These are phyloP conservation scores for Agriotes lineatus DNA, from an alignment of 2,888 invertebrate genomes.

Conservation along the genomic window DNA sequence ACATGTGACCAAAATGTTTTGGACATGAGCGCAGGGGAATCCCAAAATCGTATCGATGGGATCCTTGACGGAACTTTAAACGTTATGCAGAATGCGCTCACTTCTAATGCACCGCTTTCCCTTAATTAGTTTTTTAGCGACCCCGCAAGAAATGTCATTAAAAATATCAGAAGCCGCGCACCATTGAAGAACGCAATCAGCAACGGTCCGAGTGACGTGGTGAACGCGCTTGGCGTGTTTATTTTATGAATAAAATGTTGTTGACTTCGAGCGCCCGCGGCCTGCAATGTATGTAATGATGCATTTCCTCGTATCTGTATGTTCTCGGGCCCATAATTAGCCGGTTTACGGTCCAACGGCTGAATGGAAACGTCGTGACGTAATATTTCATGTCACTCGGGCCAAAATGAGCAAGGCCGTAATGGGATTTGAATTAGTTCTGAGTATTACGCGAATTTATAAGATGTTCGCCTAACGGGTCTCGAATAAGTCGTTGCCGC, in stretches of 20 bases:
- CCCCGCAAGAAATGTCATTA: conserved; percentile 1
- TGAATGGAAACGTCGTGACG: conserved; percentile 13
- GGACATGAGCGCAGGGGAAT: too few species aligned
- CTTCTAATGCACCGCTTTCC: conserved; percentile 2
- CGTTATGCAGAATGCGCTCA: not conserved
- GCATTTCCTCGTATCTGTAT: conserved; percentile 20
- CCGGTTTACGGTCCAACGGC: not conserved
- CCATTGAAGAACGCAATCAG: conserved; percentile 6
- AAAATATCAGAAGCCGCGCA: conserved; percentile 6
- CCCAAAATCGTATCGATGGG: too few species aligned
- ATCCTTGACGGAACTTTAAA: too few species aligned
- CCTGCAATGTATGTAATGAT: conserved; percentile 4
- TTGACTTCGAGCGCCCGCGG: conserved; percentile 7
- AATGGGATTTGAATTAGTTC: conserved; percentile 25
- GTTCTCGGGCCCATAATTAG: conserved; percentile 9
- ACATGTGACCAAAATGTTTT: too few species aligned
- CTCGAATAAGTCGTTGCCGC: conserved; percentile 6
- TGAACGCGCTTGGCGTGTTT: conserved; percentile 17
- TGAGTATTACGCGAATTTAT: conserved; percentile 13
- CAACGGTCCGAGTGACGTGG: conserved; percentile 12
- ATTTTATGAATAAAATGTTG: conserved; percentile 25
- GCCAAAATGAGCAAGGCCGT: not conserved
- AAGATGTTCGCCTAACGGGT: conserved; percentile 3
- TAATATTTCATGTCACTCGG: conserved; percentile 13
- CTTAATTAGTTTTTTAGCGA: not conserved